These are phyloP conservation scores for Cheilosia scutellata DNA, from an alignment of 2,888 invertebrate species.

Conservation along the genomic window DNA sequence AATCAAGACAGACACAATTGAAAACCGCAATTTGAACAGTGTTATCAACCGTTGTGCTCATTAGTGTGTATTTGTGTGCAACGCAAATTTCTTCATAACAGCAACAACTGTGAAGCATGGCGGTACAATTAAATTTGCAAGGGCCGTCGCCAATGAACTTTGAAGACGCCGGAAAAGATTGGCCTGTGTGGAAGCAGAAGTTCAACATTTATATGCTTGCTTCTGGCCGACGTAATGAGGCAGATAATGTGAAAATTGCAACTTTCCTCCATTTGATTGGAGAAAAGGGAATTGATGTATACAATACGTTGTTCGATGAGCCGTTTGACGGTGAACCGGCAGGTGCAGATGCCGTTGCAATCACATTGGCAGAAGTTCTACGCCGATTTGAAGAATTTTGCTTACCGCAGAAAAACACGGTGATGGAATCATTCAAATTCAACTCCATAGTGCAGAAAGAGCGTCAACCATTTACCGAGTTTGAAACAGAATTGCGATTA, in stretches of 20 bases:
- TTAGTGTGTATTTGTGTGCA: neutral
- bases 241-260: constrained; percentile 17
- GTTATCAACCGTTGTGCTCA: neutral
- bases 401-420: constrained; percentile 42
- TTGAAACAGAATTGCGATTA: constrained; percentile 61
- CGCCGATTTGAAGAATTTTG: constrained; percentile 38
- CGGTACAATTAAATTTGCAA: constrained; percentile 3
- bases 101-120: neutral
- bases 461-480: constrained; percentile 53
- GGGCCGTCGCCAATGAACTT: constrained; percentile 23
- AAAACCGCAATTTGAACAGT: neutral
- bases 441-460: constrained; percentile 61
- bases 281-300: too few species aligned
- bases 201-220: constrained; percentile 10
- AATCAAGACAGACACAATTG: neutral
- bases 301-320: constrained; percentile 34
- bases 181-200: constrained; percentile 22
- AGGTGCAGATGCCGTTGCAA: constrained; percentile 10
- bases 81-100: neutral
- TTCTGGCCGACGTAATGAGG: neutral
- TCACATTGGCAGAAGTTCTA: constrained; percentile 31
- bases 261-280: constrained; percentile 18
- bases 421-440: constrained; percentile 70
- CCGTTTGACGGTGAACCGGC: constrained; percentile 23
- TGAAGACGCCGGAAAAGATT: constrained; percentile 15